phyloP scores from a whole-genome alignment of 2,888 invertebrate species.

The Sinohyriopsis cumingii region DNA sequence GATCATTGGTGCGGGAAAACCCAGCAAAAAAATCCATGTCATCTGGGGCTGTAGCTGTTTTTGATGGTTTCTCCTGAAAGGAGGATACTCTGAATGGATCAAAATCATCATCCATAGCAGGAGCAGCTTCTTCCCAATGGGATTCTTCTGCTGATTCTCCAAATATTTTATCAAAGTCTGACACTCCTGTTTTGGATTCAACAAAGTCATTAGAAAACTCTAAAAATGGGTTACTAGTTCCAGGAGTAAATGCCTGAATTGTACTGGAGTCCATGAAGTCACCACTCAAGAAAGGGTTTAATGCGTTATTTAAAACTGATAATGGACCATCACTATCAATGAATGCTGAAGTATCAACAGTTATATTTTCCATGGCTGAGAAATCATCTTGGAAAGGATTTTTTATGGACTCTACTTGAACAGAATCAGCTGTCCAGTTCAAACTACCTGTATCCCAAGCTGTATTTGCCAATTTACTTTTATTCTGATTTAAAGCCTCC shows the following conservation, averaged over 20 bases:
- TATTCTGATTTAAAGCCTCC: conserved; percentile 3
- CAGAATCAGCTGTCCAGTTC: conserved; percentile 17
- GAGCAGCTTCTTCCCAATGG: conserved; percentile 8
- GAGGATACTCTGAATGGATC: conserved; percentile 48
- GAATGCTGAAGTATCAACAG: conserved; percentile 16
- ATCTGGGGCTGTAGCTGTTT: conserved; percentile 5
- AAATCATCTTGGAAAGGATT: conserved; percentile 64
- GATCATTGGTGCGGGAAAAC: conserved; percentile 32
- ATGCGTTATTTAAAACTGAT: neutral
- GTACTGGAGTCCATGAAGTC: conserved; percentile 13
- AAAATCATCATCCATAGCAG: conserved; percentile 38
- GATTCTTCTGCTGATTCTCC: conserved; percentile 24
- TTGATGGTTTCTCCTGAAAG: conserved; percentile 6
- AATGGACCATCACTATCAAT: neutral
- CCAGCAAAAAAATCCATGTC: conserved; percentile 29
- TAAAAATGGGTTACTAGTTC: conserved; percentile 41
- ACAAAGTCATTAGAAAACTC: conserved; percentile 18
- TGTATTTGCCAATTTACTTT: conserved; percentile 2
- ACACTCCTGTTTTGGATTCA: conserved; percentile 11
- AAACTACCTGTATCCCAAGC: conserved; percentile 18
- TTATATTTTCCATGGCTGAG: conserved; percentile 49
- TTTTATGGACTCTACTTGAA: conserved; percentile 10
- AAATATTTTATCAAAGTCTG: conserved; percentile 34
- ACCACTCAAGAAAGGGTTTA: conserved; percentile 32
- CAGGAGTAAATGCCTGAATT: conserved; percentile 7